phyloP scores from a whole-genome alignment of 2,888 invertebrate genomes.

The Drosophila gaucha region DNA sequence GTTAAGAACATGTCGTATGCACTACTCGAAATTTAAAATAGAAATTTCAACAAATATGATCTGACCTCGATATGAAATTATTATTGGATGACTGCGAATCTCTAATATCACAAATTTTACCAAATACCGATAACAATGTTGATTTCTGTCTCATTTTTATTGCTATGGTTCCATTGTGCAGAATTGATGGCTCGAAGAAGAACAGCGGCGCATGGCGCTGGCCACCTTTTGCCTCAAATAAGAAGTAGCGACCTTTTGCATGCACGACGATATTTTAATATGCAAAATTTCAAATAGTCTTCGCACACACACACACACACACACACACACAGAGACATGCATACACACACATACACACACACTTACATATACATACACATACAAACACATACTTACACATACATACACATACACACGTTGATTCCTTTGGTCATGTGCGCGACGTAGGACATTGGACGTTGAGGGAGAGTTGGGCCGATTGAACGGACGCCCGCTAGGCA shows the following conservation, averaged over 20 bases:
- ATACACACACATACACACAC: slow-evolving; percentile 30
- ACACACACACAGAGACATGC: slow-evolving; percentile 34
- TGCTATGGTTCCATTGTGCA: slow-evolving; percentile 28
- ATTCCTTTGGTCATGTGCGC: slow-evolving; percentile 70
- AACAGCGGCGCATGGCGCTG: slow-evolving; percentile 40
- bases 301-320: slow-evolving; percentile 33
- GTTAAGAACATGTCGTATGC: no score
- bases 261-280: slow-evolving; percentile 80
- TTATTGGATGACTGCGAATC: no score
- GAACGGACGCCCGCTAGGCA: slow-evolving; percentile 59
- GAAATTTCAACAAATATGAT: no score
- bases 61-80: no score
- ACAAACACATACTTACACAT: slow-evolving; percentile 28
- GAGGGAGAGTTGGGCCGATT: slow-evolving; percentile 10
- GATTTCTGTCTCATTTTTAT: background rate
- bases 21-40: no score
- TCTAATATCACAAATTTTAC: no score
- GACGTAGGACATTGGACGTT: slow-evolving; percentile 43
- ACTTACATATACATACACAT: no score
- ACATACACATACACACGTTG: slow-evolving; percentile 38
- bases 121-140: background rate
- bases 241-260: slow-evolving; percentile 73
- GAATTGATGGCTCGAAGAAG: slow-evolving; percentile 16
- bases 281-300: slow-evolving; percentile 78
- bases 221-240: slow-evolving; percentile 63